A percentile compares a stretch with the other conserved stretches of the same genome.
Conservation (phyloP, 2,113 vertebrate species). For the Pterocles gutturalis region DNA sequence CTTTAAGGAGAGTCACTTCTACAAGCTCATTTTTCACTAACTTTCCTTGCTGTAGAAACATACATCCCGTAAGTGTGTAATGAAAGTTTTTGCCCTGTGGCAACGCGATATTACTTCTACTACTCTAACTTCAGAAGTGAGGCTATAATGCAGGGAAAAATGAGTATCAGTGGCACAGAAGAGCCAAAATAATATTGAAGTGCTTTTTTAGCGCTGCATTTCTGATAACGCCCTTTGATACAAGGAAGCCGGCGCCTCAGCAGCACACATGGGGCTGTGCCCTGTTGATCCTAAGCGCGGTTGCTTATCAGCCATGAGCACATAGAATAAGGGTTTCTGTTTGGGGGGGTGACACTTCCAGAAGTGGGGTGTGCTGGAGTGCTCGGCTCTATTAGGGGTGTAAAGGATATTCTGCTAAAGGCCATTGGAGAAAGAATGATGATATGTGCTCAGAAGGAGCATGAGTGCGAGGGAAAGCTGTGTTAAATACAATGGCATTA, state of each 20-base stretch:
- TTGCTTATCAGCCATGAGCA: neutral
- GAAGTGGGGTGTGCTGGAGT: neutral
- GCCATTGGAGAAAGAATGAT: neutral
- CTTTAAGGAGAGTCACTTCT: conserved; percentile 35
- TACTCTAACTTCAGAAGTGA: neutral
- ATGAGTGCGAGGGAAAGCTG: neutral
- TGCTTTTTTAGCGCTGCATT: neutral
- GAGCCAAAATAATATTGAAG: neutral
- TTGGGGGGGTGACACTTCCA: neutral
- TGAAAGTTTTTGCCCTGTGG: conserved; percentile 39
- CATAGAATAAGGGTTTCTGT: neutral
- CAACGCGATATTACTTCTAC: conserved; percentile 26
- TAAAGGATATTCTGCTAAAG: neutral
- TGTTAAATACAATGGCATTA: neutral
- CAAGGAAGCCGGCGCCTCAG: neutral
- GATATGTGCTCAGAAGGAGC: neutral
- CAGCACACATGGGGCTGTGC: neutral
- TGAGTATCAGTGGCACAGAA: conserved; percentile 6
- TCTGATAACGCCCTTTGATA: neutral
- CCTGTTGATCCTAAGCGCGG: accelerated
- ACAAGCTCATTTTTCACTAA: conserved; percentile 57
- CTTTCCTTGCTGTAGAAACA: neutral
- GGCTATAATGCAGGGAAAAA: neutral
- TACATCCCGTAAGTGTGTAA: neutral
- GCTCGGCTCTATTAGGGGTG: accelerated